Conservation (phyloP, 2,113 vertebrate species). For the Campylorhamphus procurvoides region DNA sequence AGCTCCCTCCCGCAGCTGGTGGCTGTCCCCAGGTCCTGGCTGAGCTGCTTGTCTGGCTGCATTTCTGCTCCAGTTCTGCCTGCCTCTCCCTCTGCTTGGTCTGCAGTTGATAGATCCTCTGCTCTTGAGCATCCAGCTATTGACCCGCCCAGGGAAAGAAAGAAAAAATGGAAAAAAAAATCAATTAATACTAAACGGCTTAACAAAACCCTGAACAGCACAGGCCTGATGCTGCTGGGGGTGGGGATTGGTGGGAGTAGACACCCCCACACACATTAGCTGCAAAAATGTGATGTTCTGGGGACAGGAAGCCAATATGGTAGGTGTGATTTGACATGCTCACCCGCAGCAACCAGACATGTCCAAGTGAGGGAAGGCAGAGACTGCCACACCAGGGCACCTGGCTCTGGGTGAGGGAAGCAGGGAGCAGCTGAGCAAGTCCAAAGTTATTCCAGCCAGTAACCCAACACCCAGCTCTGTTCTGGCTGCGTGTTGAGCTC, state of each 20-base stretch:
- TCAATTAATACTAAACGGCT: constrained; percentile 87
- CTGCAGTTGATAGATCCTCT: constrained; percentile 87
- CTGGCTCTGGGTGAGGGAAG: neutral
- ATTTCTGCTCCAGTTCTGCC: constrained; percentile 79
- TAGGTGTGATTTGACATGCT: constrained; percentile 64
- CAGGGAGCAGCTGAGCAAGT: neutral
- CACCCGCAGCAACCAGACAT: constrained; percentile 13
- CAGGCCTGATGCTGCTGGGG: constrained; percentile 68
- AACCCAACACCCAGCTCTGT: neutral
- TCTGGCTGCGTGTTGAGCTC: neutral
- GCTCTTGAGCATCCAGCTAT: constrained; percentile 91
- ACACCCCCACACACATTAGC: constrained; percentile 54
- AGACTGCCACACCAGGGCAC: neutral
- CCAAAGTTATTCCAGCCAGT: neutral
- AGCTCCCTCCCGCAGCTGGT: constrained; percentile 67
- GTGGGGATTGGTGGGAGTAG: constrained; percentile 71
- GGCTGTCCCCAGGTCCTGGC: constrained; percentile 57
- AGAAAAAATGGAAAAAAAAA: constrained; percentile 90
- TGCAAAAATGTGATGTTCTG: constrained; percentile 71
- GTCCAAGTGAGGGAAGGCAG: constrained; percentile 12
- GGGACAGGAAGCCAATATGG: constrained; percentile 82
- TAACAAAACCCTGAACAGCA: constrained; percentile 76
- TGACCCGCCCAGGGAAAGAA: constrained; percentile 89
- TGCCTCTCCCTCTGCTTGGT: constrained; percentile 82
- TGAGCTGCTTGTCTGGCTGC: constrained; percentile 68